Conservation (phyloP, 1,140 invertebrate species). For the Samia ricini region DNA sequence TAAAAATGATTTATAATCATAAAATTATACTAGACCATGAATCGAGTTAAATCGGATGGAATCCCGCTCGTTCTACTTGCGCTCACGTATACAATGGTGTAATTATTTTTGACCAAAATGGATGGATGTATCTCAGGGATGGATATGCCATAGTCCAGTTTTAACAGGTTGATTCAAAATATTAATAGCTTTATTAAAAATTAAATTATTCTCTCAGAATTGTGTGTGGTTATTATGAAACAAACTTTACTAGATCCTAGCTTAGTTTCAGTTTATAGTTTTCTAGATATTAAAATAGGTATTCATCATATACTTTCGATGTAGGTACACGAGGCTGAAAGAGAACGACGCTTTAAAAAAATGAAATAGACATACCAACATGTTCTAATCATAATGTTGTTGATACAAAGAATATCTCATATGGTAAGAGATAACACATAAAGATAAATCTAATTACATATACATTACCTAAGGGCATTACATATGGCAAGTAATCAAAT, state of each 20-base stretch:
- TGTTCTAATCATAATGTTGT: background rate
- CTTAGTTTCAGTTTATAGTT: too few relatives aligned
- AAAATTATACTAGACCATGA: background rate
- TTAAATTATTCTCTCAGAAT: background rate
- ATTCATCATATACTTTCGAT: too few relatives aligned
- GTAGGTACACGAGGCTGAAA: too few relatives aligned
- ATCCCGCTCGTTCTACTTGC: background rate
- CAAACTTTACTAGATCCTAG: too few relatives aligned
- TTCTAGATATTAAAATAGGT: too few relatives aligned
- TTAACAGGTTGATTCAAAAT: slow-evolving; percentile 11
- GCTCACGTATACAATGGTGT: slow-evolving; percentile 17
- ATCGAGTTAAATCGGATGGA: background rate
- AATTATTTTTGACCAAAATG: slow-evolving; percentile 23
- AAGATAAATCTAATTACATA: background rate
- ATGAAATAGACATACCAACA: too few relatives aligned
- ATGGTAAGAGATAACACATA: background rate
- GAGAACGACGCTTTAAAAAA: too few relatives aligned
- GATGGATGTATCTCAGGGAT: too few relatives aligned
- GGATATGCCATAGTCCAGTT: background rate
- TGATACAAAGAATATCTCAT: background rate
- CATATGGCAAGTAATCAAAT: background rate
- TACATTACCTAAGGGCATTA: background rate
- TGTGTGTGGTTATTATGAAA: too few relatives aligned
- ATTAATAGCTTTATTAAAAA: background rate
- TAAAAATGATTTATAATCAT: background rate